Base-by-base conservation (phyloP, 2,888 invertebrate species). In the Cylindroiulus punctatus region DNA sequence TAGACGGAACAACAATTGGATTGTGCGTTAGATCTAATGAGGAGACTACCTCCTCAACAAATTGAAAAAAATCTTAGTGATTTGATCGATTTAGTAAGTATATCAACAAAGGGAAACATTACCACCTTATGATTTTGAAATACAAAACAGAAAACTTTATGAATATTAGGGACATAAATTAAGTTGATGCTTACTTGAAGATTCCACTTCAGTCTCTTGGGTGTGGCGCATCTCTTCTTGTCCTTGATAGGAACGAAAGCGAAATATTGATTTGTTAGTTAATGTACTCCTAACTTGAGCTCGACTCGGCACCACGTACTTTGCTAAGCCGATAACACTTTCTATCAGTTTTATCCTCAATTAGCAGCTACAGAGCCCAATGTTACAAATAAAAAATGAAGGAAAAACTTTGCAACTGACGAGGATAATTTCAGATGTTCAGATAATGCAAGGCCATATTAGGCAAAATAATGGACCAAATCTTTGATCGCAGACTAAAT, bases 61-160 rank as follows among this genome's bases (percentile, higher is more conserved):
- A 98, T 99, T 89, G 99, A 99, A 91, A 98, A 98, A 92, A 99
- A 99, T 92, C 93, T 99, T 88, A 96, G 96, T 91, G 98, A 99
- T 93, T 93, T 99, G 90, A 98, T 99, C 90, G 98, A 98, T 92
- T 93, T 99, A 91, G 92, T 92, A 88, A 90, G 91, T 89, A 85
- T 40, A 36, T 30, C 32, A 30, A 14, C 32, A 81, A 81, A 26
- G 81, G 32, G 10, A 12, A 32, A 0, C 3, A 0, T 0, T 81
- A 81, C 22, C 7, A 47, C 3, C 10, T 47, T 44, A 10, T 17
- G 2, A 14, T 76, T 76, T 76, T 76, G 12, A n/a, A n/a, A n/a
- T n/a, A n/a, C n/a, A n/a, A n/a, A n/a, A n/a, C n/a, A n/a, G 7
- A 36, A 36, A 2, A 36, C 7, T 36, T 36, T 36, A 36, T 2